Conservation (phyloP, 2,113 vertebrate genomes). For the Sus scrofa region T2T-Sscrofa CM000827.6:64034001-64034500, state of each 20-base stretch:
- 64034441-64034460: no score
- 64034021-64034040: conserved; percentile 34
- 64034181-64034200: background rate
- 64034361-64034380: no score
- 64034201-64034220: background rate
- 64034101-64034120: conserved; percentile 42
- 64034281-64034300: no score
- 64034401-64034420: no score
- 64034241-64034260: background rate
- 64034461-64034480: no score
- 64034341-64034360: no score
- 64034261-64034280: background rate
- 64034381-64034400: no score
- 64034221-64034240: background rate
- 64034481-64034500: no score
- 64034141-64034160: background rate
- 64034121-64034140: background rate
- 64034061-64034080: conserved; percentile 29
- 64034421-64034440: no score
- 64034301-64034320: no score
- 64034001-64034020: conserved; percentile 37
- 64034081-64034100: conserved; percentile 33
- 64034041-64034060: conserved; percentile 45
- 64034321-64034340: no score
- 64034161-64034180: background rate